A percentile compares a stretch with the other conserved stretches of the same genome.
phyloP scores from a whole-genome alignment of 2,888 invertebrate species.

The Torymus texanus region DNA sequence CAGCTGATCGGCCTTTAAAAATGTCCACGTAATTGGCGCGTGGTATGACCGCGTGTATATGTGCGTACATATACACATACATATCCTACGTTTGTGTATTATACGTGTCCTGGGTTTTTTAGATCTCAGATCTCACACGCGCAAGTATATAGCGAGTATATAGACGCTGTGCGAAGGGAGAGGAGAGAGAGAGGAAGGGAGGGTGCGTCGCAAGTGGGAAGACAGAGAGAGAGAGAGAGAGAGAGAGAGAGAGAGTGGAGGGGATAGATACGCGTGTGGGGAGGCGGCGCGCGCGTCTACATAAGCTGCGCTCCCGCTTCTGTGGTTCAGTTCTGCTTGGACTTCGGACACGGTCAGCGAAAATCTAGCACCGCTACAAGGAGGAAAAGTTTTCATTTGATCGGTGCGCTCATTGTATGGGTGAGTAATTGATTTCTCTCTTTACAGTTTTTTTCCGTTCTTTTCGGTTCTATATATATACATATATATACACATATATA shows the following conservation, averaged over 20 bases:
- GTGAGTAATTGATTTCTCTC: slow-evolving; percentile 62
- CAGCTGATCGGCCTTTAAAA: slow-evolving; percentile 49
- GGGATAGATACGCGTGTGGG: neutral
- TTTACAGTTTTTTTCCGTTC: too few relatives aligned
- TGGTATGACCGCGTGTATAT: neutral
- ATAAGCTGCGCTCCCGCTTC: slow-evolving; percentile 66
- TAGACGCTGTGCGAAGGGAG: neutral
- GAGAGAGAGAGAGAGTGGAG: neutral
- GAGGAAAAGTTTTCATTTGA: slow-evolving; percentile 73
- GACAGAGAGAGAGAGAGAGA: neutral
- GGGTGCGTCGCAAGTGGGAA: too few relatives aligned
- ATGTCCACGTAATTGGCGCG: slow-evolving; percentile 41
- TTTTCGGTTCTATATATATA: too few relatives aligned
- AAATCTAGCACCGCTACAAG: slow-evolving; percentile 46
- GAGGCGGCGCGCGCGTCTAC: slow-evolving; percentile 59
- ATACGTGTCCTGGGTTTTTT: too few relatives aligned
- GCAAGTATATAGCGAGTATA: too few relatives aligned
- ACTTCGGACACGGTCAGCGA: slow-evolving; percentile 68
- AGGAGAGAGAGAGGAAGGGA: neutral
- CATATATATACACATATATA: too few relatives aligned
- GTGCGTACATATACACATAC: neutral
- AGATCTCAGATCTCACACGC: neutral
- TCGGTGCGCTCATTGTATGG: slow-evolving; percentile 75
- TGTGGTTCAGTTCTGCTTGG: slow-evolving; percentile 69
- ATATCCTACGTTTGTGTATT: too few relatives aligned